Percentiles rank a stretch among this genome's conserved stretches.
Evolutionary conservation across 2,113 vertebrate genomes (phyloP).

Genomic region (Tringa solitaria): DNA sequence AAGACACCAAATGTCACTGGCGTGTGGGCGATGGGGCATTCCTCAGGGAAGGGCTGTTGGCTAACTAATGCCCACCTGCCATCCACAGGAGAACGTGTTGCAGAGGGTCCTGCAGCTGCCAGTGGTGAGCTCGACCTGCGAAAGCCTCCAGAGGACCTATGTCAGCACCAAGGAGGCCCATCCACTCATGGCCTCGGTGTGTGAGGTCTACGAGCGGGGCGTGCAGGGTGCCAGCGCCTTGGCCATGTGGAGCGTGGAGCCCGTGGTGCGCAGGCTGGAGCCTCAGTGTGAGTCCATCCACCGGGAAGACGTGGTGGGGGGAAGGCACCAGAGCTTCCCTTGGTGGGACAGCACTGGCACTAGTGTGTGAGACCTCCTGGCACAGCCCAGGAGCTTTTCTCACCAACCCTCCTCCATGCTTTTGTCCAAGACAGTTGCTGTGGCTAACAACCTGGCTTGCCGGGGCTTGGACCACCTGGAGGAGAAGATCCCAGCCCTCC

Average conservation of each 20-base stretch:
- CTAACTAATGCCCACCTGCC: background rate
- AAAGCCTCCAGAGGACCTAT: constrained; percentile 75
- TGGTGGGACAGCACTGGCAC: background rate
- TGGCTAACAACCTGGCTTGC: constrained; percentile 78
- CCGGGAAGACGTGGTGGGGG: fast-evolving
- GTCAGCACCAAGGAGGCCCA: constrained; percentile 77
- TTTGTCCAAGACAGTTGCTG: constrained; percentile 65
- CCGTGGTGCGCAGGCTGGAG: constrained; percentile 76
- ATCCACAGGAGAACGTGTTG: constrained; percentile 69
- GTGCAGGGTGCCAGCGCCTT: constrained; percentile 69
- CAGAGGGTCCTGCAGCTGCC: constrained; percentile 77
- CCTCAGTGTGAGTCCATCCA: constrained; percentile 74
- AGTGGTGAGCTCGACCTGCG: constrained; percentile 71
- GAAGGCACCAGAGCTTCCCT: background rate
- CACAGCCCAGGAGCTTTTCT: background rate
- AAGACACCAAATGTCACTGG: fast-evolving
- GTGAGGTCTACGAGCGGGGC: constrained; percentile 73
- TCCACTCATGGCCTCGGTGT: constrained; percentile 74
- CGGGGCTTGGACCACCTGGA: constrained; percentile 79
- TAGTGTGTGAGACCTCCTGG: fast-evolving
- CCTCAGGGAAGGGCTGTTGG: background rate
- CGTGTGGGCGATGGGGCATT: fast-evolving
- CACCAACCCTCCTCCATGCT: background rate
- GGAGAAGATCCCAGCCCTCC: constrained; percentile 81
- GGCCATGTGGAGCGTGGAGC: constrained; percentile 75